Percentiles rank a stretch among this genome's conserved stretches.
These are phyloP conservation scores for Biston stratarius DNA, from an alignment of 2,888 invertebrate species.

Conservation along the genomic window DNA sequence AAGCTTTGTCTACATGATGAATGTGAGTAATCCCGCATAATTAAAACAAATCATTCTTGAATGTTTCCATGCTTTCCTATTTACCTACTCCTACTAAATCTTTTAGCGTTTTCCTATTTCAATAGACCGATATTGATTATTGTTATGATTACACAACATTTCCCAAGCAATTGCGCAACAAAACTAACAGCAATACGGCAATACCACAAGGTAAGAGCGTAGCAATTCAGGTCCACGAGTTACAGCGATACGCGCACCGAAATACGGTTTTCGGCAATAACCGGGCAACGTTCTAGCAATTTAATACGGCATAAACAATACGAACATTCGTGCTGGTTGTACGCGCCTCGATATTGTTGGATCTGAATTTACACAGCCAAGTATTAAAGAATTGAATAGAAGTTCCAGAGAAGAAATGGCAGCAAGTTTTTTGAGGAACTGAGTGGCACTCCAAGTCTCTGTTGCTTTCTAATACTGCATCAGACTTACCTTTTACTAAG, in stretches of 20 bases:
- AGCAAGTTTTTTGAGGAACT: not conserved
- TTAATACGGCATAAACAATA: constrained; percentile 85
- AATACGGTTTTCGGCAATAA: constrained; percentile 85
- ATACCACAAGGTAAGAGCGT: constrained; percentile 41
- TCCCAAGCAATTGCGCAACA: constrained; percentile 27
- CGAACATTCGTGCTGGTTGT: constrained; percentile 73
- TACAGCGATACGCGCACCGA: constrained; percentile 77
- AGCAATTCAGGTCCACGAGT: constrained; percentile 76
- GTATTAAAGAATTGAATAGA: constrained; percentile 21
- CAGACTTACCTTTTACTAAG: not conserved
- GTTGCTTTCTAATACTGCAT: not conserved
- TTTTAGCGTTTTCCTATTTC: not conserved
- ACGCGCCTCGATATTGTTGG: constrained; percentile 55
- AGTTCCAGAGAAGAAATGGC: not conserved
- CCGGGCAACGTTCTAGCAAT: constrained; percentile 84
- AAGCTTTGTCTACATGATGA: no score
- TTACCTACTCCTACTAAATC: not conserved
- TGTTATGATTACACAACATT: constrained; percentile 22
- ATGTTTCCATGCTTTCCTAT: no score
- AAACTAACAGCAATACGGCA: constrained; percentile 38
- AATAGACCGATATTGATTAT: constrained; percentile 23
- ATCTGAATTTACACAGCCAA: constrained; percentile 3
- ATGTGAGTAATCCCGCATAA: no score
- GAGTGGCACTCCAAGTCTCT: no score
- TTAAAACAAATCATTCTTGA: no score